Base-by-base conservation (phyloP, 2,113 vertebrate genomes). In the Pelecanoides urinatrix region DNA sequence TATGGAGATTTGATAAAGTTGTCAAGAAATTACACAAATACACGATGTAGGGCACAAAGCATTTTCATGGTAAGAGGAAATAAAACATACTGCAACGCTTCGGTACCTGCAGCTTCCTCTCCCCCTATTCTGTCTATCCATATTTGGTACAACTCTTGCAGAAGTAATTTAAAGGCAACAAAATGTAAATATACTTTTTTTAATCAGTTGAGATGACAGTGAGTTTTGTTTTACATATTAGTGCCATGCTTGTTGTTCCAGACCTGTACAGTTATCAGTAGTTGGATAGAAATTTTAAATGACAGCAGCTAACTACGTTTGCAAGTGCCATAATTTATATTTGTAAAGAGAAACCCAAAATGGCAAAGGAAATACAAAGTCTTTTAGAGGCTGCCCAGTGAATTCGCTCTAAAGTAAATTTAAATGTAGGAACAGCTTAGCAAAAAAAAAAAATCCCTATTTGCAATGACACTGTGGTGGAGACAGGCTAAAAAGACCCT, bases 331-430 rank as follows among this genome's bases (percentile, higher is more conserved):
- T 76, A 72, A 85, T 93, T 92, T 88, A 34, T 92, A 93, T 95
- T 95, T 97, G 97, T 92, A 81, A 91, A 97, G 90, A 96, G 95
- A 95, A 86, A 86, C 66, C 79, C 36, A 97, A 88, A 88, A 95
- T 91, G 68, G 73, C 59, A 92, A 26, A 70, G 75, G 50, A 97
- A 94, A 88, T 92, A 86, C 5, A 70, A 96, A 95, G 68, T 92
- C 70, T 95, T 93, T 75, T 62, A 95, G 94, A 94, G 82, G 86
- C 84, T 94, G 66, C 83, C 71, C 86, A 92, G 81, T 91, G 89
- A 97, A 93, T 97, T 96, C 49, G 91, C 73, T 93, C 91, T 87
- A 71, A 66, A 79, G 2, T 83, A 96, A 95, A 77, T 78, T 82
- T 88, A 49, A 68, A 68, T 67, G 62, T 70, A 88, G 73, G 47